Percentiles rank a stretch among this genome's conserved stretches.
Conservation (phyloP, 1,140 invertebrate genomes). For the Fopius arisanus region DNA sequence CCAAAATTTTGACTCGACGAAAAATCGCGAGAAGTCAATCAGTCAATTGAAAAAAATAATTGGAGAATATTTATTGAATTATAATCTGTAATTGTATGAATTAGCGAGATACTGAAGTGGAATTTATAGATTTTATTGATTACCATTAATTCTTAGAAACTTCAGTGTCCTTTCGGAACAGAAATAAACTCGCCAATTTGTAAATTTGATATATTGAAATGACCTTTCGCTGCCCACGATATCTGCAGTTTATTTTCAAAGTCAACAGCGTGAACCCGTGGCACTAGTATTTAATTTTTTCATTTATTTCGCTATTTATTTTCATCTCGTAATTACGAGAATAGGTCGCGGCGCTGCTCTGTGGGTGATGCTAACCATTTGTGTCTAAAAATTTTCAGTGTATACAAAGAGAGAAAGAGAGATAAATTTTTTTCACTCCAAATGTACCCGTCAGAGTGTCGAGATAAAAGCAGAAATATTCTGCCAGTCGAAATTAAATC, state of each 20-base stretch:
- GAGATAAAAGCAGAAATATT: neutral
- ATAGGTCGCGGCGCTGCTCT: conserved; percentile 30
- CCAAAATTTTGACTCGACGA: too few species aligned
- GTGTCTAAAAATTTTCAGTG: conserved; percentile 8
- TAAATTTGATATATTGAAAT: neutral
- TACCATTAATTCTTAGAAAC: neutral
- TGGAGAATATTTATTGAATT: neutral
- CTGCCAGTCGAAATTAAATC: neutral
- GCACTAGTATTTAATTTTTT: neutral
- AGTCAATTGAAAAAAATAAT: neutral
- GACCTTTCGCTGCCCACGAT: neutral
- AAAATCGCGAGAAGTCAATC: too few species aligned
- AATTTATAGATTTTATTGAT: too few species aligned
- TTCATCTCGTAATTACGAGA: conserved; percentile 7
- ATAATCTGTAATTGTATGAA: too few species aligned
- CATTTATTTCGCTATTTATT: neutral
- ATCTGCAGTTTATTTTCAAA: conserved; percentile 17
- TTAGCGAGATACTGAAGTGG: too few species aligned
- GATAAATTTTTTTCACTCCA: neutral
- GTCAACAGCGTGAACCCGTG: conserved; percentile 24
- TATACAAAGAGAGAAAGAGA: neutral
- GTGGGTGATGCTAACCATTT: conserved; percentile 19
- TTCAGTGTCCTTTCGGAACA: neutral
- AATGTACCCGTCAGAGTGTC: neutral
- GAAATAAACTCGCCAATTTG: neutral